Evolutionary conservation across 2,888 invertebrate genomes (phyloP), one percentile per base, ranked within the genome.

Genomic region (Halocaridina rubra): DNA sequence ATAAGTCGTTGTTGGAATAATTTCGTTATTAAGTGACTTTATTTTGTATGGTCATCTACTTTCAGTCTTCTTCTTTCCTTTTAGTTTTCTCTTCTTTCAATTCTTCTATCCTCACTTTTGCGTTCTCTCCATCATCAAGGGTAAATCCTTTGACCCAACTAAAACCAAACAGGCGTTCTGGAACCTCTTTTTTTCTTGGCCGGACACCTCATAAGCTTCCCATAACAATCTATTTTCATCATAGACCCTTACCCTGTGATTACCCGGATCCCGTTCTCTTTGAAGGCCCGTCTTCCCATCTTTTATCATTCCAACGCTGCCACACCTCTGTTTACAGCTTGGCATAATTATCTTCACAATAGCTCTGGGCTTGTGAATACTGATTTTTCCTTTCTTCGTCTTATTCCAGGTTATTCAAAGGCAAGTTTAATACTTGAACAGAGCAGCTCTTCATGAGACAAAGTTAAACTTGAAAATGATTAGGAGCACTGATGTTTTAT

Each of bases 141-240:
- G 24, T n/a, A 39, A 39, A 75, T 29, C 81, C 46, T 22, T 7
- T 13, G 53, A 29, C 22, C 69, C 76, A 61, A 30, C 19, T 74
- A n/a, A 24, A 64, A 22, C 72, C 78, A 16, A 53, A 78, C 77
- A 82, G 72, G 69, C 82, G 61, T 78, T 57, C 78, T 82, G 72
- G 71, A 72, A 82, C 82, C 75, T 82, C 61, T 77, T 72, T n/a
- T n/a, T n/a, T 82, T 82, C 82, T 82, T 77, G 61, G 19, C 46
- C 78, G 61, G 72, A 82, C 82, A 82, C 82, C 82, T 82, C 78
- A 59, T 78, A 77, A 82, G 81, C 81, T 82, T 82, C 81, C 81
- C 81, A 71, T 82, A 82, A 82, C 78, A 82, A 82, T 82, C 82
- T 78, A 82, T 82, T 78, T 82, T 72, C 82, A 82, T 78, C 82